phyloP scores from a whole-genome alignment of 2,797 vertebrate species.

The Acomys russatus region DNA sequence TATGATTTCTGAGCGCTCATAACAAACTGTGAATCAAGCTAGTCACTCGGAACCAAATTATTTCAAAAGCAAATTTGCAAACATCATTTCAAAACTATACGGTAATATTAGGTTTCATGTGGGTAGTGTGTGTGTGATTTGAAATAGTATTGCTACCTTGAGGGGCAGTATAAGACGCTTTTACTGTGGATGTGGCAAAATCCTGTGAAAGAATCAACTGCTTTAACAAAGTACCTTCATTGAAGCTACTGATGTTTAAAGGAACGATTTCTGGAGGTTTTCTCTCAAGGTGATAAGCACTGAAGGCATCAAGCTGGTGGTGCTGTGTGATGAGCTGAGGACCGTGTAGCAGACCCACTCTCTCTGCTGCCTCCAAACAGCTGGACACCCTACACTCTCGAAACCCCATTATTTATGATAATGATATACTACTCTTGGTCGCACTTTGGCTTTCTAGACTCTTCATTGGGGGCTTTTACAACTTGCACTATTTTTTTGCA shows the following conservation, averaged over 20 bases:
- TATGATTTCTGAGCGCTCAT: constrained; percentile 34
- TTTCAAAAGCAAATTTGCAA: constrained; percentile 61
- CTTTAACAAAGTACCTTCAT: constrained; percentile 52
- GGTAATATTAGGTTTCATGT: constrained; percentile 41
- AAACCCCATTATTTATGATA: constrained; percentile 47
- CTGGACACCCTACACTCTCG: neutral
- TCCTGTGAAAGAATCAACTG: neutral
- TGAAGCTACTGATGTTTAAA: constrained; percentile 32
- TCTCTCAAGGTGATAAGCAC: constrained; percentile 54
- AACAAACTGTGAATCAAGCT: constrained; percentile 29
- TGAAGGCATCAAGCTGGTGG: constrained; percentile 38
- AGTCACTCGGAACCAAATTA: constrained; percentile 47
- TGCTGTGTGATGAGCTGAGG: constrained; percentile 52
- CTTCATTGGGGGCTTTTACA: constrained; percentile 58
- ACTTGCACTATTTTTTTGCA: constrained; percentile 54
- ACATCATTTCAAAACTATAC: constrained; percentile 31
- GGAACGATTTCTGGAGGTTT: constrained; percentile 62
- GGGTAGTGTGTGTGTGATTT: neutral
- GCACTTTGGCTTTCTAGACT: constrained; percentile 63
- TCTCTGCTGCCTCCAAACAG: constrained; percentile 46
- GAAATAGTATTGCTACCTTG: neutral
- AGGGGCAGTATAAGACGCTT: neutral
- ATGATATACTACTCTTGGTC: constrained; percentile 38
- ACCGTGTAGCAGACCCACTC: neutral
- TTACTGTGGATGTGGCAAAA: neutral